Evolutionary conservation across 2,888 invertebrate genomes (phyloP).

Genomic region (Drosophila putrida): DNA sequence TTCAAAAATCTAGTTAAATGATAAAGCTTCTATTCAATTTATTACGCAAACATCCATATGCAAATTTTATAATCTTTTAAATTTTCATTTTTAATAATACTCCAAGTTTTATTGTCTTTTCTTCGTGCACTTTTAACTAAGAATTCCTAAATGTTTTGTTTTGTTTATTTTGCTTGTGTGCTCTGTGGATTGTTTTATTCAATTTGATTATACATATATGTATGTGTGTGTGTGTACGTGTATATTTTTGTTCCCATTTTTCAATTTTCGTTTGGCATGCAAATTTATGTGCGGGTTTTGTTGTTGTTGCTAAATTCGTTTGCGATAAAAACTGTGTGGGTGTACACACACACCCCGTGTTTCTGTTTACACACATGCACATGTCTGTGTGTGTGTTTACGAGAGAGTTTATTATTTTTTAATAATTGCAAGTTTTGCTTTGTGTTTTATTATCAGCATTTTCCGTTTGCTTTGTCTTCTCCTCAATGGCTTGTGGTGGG

Average conservation of each 20-base stretch:
- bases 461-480: conserved; percentile 59
- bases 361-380: neutral
- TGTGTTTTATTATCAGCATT: conserved; percentile 67
- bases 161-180: conserved; percentile 8
- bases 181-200: conserved; percentile 35
- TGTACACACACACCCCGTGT: too few relatives aligned
- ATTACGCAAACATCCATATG: too few relatives aligned
- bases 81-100: neutral
- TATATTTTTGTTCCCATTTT: conserved; percentile 46
- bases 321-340: conserved; percentile 29
- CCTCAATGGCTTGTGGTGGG: conserved; percentile 22
- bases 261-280: conserved; percentile 55
- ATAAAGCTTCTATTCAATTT: too few relatives aligned
- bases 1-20: neutral
- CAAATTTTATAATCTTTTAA: neutral
- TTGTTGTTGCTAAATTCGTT: conserved; percentile 35
- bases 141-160: conserved; percentile 28
- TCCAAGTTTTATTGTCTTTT: conserved; percentile 6
- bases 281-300: conserved; percentile 50
- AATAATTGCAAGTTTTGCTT: conserved; percentile 65
- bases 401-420: conserved; percentile 66
- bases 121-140: neutral
- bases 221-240: conserved; percentile 2
- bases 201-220: conserved; percentile 14
- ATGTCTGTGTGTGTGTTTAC: conserved; percentile 13